These are phyloP conservation scores for Melanostoma mellinum DNA, from an alignment of 2,888 invertebrate species.

Conservation along the genomic window DNA sequence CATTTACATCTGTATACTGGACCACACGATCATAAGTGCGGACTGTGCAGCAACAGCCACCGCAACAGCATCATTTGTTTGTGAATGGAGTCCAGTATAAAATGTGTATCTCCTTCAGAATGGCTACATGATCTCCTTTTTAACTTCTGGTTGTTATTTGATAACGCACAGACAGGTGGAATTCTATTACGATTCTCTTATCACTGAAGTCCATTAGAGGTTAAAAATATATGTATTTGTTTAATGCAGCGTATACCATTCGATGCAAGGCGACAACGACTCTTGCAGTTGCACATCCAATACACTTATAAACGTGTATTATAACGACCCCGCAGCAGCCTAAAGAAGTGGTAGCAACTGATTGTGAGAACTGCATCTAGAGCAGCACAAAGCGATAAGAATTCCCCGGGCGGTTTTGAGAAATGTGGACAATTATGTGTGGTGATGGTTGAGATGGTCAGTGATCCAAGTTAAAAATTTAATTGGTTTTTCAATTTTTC, in stretches of 20 bases:
- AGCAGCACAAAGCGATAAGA: slow-evolving; percentile 64
- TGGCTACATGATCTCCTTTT: slow-evolving; percentile 74
- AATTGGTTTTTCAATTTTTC: slow-evolving; percentile 67
- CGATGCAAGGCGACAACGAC: slow-evolving; percentile 34
- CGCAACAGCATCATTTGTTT: not conserved
- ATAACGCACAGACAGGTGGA: slow-evolving; percentile 74
- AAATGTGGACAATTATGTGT: slow-evolving; percentile 68
- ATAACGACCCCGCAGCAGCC: not conserved
- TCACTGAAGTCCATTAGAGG: slow-evolving; percentile 76
- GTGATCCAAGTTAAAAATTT: slow-evolving; percentile 65
- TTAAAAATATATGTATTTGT: slow-evolving; percentile 74
- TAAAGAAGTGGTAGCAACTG: slow-evolving; percentile 62
- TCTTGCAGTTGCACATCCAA: not conserved
- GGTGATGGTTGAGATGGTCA: slow-evolving; percentile 65
- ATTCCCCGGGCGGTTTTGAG: slow-evolving; percentile 68
- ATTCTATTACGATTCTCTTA: slow-evolving; percentile 73
- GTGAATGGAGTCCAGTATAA: slow-evolving; percentile 29
- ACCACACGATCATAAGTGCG: slow-evolving; percentile 59
- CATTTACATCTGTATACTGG: slow-evolving; percentile 67
- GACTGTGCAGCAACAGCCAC: slow-evolving; percentile 13
- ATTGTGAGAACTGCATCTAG: slow-evolving; percentile 71
- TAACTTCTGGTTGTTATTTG: slow-evolving; percentile 75
- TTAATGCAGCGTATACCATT: slow-evolving; percentile 60
- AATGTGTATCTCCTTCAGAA: slow-evolving; percentile 60
- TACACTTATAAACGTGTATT: not conserved